Evolutionary conservation across 1,140 invertebrate genomes (phyloP).

Genomic region (Aphis craccivora): DNA sequence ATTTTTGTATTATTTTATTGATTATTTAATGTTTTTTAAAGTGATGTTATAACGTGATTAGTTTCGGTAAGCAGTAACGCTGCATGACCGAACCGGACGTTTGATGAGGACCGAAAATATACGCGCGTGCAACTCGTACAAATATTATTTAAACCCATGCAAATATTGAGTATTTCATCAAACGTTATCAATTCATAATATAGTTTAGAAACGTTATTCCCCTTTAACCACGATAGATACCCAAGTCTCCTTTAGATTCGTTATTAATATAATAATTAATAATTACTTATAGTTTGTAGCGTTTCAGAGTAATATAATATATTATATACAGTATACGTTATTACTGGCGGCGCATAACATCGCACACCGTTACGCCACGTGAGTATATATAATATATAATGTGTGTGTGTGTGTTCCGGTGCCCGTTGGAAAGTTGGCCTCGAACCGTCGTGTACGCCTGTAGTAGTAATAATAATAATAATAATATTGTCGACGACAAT

Average conservation of each 20-base stretch:
- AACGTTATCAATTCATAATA: background rate
- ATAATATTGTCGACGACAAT: constrained; percentile 1
- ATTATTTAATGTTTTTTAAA: background rate
- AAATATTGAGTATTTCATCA: background rate
- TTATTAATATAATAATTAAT: background rate
- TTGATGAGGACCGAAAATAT: background rate
- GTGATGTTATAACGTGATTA: background rate
- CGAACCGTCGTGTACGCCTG: background rate
- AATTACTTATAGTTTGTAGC: background rate
- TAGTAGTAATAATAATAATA: background rate
- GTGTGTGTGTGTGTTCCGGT: background rate
- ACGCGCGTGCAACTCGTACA: background rate
- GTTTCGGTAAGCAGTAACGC: background rate
- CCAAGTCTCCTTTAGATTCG: background rate
- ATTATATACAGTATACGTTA: background rate
- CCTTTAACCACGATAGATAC: background rate
- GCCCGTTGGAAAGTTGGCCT: constrained; percentile 19
- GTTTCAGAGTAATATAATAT: background rate
- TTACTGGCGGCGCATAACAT: background rate
- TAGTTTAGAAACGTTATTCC: background rate
- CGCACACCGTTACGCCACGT: background rate
- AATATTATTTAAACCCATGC: background rate
- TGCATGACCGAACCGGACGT: too few relatives aligned
- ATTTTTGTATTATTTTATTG: background rate
- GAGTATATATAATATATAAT: background rate